Conservation (phyloP, 2,113 vertebrate genomes). For the Petaurus breviceps region DNA sequence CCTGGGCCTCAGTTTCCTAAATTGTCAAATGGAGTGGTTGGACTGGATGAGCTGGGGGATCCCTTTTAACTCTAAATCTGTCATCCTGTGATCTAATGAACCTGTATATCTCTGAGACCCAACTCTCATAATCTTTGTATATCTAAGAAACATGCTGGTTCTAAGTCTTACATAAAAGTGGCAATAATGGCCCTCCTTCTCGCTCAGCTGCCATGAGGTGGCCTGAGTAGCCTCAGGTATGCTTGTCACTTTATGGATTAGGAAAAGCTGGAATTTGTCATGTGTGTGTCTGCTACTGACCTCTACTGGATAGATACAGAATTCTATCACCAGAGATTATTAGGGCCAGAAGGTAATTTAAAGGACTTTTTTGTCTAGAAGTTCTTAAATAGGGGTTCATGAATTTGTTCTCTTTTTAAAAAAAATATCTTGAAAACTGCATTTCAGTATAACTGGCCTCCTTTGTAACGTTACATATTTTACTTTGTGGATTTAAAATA, state of each 20-base stretch:
- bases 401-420: neutral
- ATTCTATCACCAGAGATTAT: neutral
- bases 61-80: neutral
- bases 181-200: neutral
- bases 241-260: neutral
- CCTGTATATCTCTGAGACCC: neutral
- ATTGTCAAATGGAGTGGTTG: neutral
- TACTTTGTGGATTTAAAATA: neutral
- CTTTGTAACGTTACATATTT: neutral
- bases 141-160: neutral
- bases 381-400: neutral
- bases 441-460: neutral
- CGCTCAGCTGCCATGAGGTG: neutral
- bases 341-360: neutral
- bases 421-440: neutral
- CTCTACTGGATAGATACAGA: neutral
- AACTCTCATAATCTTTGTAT: neutral
- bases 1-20: neutral
- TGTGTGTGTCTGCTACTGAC: neutral
- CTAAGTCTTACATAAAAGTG: neutral
- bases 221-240: neutral
- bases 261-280: conserved; percentile 64
- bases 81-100: neutral
- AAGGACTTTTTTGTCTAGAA: neutral
- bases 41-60: neutral